Percentiles rank a stretch among this genome's conserved stretches.
Conservation (phyloP, 2,888 invertebrate species). For the Cryptocheilus praepositus region DNA sequence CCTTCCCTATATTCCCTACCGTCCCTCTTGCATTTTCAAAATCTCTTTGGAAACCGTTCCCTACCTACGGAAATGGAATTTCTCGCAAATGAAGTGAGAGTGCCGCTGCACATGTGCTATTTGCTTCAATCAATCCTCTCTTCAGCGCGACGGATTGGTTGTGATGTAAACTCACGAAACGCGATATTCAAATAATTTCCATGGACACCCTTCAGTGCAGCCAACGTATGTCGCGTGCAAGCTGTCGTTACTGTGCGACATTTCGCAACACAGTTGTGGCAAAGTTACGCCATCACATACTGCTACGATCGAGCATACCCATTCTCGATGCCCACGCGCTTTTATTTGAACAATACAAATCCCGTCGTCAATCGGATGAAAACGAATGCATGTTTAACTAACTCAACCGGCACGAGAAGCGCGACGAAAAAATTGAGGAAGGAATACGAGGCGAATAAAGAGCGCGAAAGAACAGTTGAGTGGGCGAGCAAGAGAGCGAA, state of each 20-base stretch:
- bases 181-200: constrained; percentile 49
- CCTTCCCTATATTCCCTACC: constrained; percentile 11
- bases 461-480: background rate
- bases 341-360: background rate
- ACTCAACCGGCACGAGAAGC: constrained; percentile 6
- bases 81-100: constrained; percentile 16
- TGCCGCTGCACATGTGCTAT: constrained; percentile 15
- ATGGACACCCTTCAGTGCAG: no score
- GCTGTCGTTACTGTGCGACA: background rate
- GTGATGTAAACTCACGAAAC: constrained; percentile 35
- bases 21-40: constrained; percentile 12
- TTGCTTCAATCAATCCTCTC: constrained; percentile 46
- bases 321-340: background rate
- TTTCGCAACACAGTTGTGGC: background rate
- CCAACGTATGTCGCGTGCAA: no score
- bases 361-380: background rate
- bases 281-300: background rate
- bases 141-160: constrained; percentile 26
- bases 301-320: constrained; percentile 24
- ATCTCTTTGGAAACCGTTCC: constrained; percentile 27
- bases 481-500: background rate
- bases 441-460: constrained; percentile 21
- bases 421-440: constrained; percentile 27
- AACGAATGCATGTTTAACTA: background rate
- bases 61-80: constrained; percentile 31